Base-by-base conservation (phyloP, 2,113 vertebrate genomes). In the Vicugna pacos region DNA sequence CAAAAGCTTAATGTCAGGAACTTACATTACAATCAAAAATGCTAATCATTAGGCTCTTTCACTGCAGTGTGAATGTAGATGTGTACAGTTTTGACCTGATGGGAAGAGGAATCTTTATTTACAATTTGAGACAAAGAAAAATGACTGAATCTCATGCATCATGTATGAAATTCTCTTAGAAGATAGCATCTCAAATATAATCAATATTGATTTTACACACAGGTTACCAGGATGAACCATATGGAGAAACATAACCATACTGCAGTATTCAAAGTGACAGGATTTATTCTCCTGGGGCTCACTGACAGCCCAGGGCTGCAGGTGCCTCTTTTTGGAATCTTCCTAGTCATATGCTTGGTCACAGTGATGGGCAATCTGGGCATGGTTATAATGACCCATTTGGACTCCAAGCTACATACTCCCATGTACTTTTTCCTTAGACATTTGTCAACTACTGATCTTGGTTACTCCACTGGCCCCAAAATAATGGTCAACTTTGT, bases 341-440 rank as follows among this genome's bases (percentile, higher is more conserved):
- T 98, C 60, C 84, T 98, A 8, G 2, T 80, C 22, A 79, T 98
- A 83, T 98, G 97, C 13, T 5, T 89, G 12, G 0, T 75, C 93
- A 98, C 97, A 17, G 85, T 98, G 30, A 1, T 94, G 20, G 97
- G 97, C 5, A 98, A 98, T 0, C 0, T 28, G 1, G 97, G 96
- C 13, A 97, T 98, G 20, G 50, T 98, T 8, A 0, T 94, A 16
- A 7, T 97, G 90, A 98, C 98, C 50, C 28, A 6, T 62, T 48
- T 82, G n/a, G 90, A 97, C 24, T 77, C 96, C 6, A 97, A 58
- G 9, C 86, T 98, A 8, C 97, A 98, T 22, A 98, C 84, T 0
- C 97, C 98, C 3, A 98, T 98, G 98, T 98, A 98, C 52, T 98
- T 98, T 95, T 98, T 98, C 80, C 98, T 98, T 32, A 96, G 97